Base-by-base conservation (phyloP, 2,113 vertebrate species). In the Catharus fuscescens region DNA sequence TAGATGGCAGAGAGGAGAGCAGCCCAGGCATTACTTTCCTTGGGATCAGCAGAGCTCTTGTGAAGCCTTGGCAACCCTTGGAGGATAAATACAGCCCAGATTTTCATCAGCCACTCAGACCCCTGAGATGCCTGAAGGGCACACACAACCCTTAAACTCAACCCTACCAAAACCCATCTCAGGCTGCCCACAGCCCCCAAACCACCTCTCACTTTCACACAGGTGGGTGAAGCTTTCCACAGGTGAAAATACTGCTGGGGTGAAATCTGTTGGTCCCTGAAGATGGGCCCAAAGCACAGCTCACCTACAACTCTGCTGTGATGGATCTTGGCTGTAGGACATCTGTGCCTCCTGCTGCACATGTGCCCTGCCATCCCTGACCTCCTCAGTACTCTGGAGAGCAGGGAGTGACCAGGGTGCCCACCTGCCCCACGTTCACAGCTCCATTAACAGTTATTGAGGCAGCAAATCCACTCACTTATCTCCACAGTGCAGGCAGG, bases 401-500 rank as follows among this genome's bases (percentile, higher is more conserved):
- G 67, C 64, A 78, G 56, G 53, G 57, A 71, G 67, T 8, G 38
- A 45, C 1, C 0, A 6, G 18, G 32, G 34, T 5, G 40, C 32
- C 45, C 24, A 40, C 16, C 54, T 42, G 26, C 54, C 65, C 40
- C n/a, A 2, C 5, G 1, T 3, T 12, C 20, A 67, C 71, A 83
- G 47, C 42, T 47, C 86, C 19, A 36, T 44, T 50, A 82, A 15
- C 10, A 44, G 54, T 23, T 59, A 59, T 62, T 61, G 26, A 28
- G 53, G 28, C 26, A 83, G n/a, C 28, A 84, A 59, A 16, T 20
- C 31, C 59, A 97, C 99, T 98, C 98, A 99, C 99, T 93, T 81
- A 99, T 97, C 47, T 96, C 98, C 38, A 99, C 93, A 8, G 90
- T 87, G 62, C 99, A 99, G 0, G 59, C 69, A 38, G 73, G 97